Evolutionary conservation across 2,113 vertebrate genomes (phyloP).

Genomic region (Pollimyrus isidori): DNA sequence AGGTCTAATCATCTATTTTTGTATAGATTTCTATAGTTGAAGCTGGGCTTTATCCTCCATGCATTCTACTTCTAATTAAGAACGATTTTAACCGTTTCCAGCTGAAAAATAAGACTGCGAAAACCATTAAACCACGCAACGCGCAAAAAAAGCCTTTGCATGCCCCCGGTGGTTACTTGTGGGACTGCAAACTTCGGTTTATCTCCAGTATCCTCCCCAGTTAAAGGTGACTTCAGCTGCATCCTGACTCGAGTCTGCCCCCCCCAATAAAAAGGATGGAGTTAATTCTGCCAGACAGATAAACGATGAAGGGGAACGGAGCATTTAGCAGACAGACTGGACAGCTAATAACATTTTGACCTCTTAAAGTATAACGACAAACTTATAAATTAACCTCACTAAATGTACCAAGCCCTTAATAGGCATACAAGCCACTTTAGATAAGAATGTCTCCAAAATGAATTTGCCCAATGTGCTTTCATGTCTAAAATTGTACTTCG

Average conservation of each 20-base stretch:
- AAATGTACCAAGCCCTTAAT: background rate
- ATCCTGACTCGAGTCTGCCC: background rate
- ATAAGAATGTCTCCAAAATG: background rate
- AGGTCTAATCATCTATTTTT: background rate
- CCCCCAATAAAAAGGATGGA: background rate
- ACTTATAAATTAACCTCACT: background rate
- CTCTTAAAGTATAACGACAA: background rate
- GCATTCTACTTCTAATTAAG: background rate
- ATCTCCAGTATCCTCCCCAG: background rate
- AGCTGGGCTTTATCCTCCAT: background rate
- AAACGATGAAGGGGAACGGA: background rate
- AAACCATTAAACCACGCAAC: background rate
- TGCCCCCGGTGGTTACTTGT: background rate
- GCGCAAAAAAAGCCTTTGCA: background rate
- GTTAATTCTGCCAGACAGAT: background rate
- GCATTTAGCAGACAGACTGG: background rate
- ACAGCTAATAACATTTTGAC: background rate
- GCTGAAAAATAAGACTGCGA: background rate
- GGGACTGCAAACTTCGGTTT: background rate
- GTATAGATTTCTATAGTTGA: background rate
- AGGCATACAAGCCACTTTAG: background rate
- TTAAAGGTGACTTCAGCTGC: background rate
- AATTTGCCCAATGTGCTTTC: background rate
- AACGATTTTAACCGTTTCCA: background rate
- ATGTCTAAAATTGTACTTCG: background rate